These are phyloP conservation scores for Cyanoramphus novaezelandiae DNA, from an alignment of 2,113 vertebrate genomes.

Conservation along the genomic window DNA sequence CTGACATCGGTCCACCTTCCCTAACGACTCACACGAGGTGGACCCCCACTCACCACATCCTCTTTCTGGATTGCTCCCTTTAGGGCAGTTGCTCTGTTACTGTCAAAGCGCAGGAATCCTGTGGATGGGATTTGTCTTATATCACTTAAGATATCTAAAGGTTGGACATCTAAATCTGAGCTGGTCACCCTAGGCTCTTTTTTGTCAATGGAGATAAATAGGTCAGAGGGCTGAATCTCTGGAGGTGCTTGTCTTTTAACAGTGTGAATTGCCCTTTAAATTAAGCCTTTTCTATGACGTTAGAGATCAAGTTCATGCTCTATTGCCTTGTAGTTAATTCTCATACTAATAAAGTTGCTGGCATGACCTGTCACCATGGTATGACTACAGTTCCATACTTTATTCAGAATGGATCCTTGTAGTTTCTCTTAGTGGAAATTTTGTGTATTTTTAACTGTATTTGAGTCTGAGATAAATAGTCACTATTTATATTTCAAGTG, in stretches of 20 bases:
- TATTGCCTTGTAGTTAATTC: neutral
- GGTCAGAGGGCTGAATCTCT: neutral
- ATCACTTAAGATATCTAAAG: neutral
- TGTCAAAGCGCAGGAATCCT: neutral
- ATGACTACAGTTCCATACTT: neutral
- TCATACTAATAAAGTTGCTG: neutral
- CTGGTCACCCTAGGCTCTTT: neutral
- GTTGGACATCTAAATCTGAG: neutral
- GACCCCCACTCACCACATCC: accelerated
- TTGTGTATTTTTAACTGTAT: neutral
- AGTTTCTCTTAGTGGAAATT: neutral
- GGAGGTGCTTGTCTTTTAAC: neutral
- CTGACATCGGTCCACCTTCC: neutral
- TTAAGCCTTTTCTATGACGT: neutral
- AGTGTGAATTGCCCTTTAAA: neutral
- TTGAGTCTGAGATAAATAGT: neutral
- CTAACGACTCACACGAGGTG: accelerated
- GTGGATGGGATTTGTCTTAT: neutral
- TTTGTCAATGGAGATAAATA: neutral
- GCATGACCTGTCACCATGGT: neutral
- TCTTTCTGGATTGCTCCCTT: neutral
- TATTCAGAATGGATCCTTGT: neutral
- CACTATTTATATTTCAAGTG: neutral
- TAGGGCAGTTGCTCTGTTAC: neutral
- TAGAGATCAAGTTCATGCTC: neutral